Evolutionary conservation across 1,140 invertebrate genomes (phyloP).

Genomic region (Scaptomyza pallida): DNA sequence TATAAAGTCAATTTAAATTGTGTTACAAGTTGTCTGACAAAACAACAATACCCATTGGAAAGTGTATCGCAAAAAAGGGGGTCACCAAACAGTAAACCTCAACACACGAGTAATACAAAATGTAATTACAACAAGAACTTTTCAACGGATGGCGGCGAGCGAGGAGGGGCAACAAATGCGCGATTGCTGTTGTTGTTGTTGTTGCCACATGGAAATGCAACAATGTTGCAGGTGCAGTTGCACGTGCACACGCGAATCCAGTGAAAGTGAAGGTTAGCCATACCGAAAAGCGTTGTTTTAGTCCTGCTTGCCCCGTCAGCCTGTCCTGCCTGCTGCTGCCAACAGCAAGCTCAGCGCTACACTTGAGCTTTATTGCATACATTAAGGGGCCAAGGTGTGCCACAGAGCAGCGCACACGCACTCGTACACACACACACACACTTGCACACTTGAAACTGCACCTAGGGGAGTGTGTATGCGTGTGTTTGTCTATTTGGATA

Average conservation of each 20-base stretch:
- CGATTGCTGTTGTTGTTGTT: conserved; percentile 27
- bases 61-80: conserved; percentile 48
- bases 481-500: conserved; percentile 64
- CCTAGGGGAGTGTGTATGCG: conserved; percentile 28
- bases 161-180: conserved; percentile 24
- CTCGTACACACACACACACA: conserved; percentile 26
- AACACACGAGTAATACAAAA: conserved; percentile 82
- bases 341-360: conserved; percentile 50
- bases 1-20: background rate
- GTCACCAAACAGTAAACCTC: conserved; percentile 76
- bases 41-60: background rate
- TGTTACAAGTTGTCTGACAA: background rate
- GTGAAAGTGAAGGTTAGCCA: conserved; percentile 80
- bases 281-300: conserved; percentile 48
- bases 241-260: conserved; percentile 22
- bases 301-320: conserved; percentile 18
- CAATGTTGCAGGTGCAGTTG: conserved; percentile 58
- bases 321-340: conserved; percentile 14
- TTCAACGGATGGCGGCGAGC: no score
- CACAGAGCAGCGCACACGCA: conserved; percentile 58
- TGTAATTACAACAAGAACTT: conserved; percentile 82
- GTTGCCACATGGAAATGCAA: conserved; percentile 60
- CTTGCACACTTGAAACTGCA: conserved; percentile 40
- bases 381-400: conserved; percentile 79
- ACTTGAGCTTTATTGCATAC: conserved; percentile 82